phyloP scores from a whole-genome alignment of 2,888 invertebrate genomes.

The Agrochola lota region DNA sequence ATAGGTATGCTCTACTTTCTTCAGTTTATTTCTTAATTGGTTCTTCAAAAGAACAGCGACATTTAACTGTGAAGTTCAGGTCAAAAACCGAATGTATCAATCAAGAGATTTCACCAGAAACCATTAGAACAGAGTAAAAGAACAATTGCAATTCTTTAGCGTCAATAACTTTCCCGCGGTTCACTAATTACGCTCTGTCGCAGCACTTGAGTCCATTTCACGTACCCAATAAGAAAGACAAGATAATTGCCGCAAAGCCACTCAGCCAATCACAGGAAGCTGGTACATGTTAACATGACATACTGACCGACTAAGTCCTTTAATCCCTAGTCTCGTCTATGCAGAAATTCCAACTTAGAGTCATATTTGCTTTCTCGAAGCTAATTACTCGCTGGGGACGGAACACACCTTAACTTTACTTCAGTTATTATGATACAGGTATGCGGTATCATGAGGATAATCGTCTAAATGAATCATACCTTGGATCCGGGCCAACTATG shows the following conservation, averaged over 20 bases:
- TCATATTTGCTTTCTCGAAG: slow-evolving; percentile 78
- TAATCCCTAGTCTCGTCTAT: slow-evolving; percentile 75
- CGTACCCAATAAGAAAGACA: slow-evolving; percentile 69
- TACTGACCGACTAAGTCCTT: slow-evolving; percentile 84
- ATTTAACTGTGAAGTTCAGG: slow-evolving; percentile 1
- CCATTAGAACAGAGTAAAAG: slow-evolving; percentile 53
- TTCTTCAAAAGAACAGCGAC: not conserved
- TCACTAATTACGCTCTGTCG: slow-evolving; percentile 71
- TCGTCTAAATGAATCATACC: slow-evolving; percentile 57
- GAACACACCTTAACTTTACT: slow-evolving; percentile 56
- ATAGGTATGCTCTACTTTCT: not conserved
- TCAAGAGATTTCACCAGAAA: slow-evolving; percentile 54
- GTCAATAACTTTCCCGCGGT: slow-evolving; percentile 78
- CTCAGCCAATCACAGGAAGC: slow-evolving; percentile 68
- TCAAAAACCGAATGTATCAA: slow-evolving; percentile 43
- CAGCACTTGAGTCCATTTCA: slow-evolving; percentile 55
- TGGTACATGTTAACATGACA: slow-evolving; percentile 72
- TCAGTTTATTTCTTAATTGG: not conserved
- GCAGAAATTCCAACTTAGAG: slow-evolving; percentile 78
- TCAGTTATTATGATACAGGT: slow-evolving; percentile 30
- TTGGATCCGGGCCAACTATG: slow-evolving; percentile 53
- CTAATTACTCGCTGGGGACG: slow-evolving; percentile 74
- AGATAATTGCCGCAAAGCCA: slow-evolving; percentile 74
- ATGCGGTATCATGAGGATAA: slow-evolving; percentile 49
- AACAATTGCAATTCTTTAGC: slow-evolving; percentile 73